Evolutionary conservation across 2,888 invertebrate genomes (phyloP).

Genomic region (Unio delphinus): DNA sequence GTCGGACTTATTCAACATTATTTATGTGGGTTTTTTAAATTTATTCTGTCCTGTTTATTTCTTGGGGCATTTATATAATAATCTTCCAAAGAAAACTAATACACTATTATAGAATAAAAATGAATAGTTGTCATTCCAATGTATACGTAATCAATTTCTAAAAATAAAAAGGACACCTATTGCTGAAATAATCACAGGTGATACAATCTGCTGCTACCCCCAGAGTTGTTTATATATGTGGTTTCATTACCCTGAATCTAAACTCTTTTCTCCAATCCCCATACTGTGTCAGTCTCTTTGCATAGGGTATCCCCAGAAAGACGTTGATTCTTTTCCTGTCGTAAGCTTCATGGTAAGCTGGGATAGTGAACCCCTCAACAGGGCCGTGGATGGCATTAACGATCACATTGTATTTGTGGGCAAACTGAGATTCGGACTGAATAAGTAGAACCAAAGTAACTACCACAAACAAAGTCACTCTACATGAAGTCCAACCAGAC

Average conservation of each 20-base stretch:
- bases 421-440: not conserved
- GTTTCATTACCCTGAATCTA: conserved; percentile 73
- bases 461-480: too few relatives aligned
- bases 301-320: conserved; percentile 73
- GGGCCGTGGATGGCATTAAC: conserved; percentile 35
- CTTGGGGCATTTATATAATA: too few relatives aligned
- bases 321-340: conserved; percentile 60
- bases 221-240: too few relatives aligned
- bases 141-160: not conserved
- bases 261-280: conserved; percentile 55
- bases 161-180: too few relatives aligned
- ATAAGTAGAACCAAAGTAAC: not conserved
- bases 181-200: too few relatives aligned
- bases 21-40: too few relatives aligned
- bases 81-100: too few relatives aligned
- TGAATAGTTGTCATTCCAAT: not conserved
- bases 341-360: conserved; percentile 48
- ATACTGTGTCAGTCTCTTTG: conserved; percentile 67
- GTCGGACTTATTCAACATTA: too few relatives aligned
- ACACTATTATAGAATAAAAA: not conserved
- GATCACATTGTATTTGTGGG: conserved; percentile 30
- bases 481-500: too few relatives aligned
- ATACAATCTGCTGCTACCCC: too few relatives aligned
- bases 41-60: too few relatives aligned
- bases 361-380: conserved; percentile 55